Conservation (phyloP, 2,888 invertebrate species). For the Sinhomidia bicolor region DNA sequence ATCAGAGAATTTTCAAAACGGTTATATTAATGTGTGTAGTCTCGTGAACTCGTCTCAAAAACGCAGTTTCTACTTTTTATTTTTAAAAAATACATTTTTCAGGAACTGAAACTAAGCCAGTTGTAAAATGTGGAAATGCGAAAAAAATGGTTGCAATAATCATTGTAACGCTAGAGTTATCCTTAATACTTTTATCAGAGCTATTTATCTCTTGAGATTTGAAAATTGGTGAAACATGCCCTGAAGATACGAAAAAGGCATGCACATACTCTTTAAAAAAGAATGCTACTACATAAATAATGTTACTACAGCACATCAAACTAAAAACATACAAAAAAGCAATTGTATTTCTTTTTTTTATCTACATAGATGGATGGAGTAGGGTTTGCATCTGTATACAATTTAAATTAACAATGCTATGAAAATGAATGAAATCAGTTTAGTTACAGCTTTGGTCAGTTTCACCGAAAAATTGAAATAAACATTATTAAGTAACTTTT, state of each 20-base stretch:
- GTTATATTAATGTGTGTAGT: not conserved
- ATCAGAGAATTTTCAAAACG: not conserved
- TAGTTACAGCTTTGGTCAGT: constrained; percentile 59
- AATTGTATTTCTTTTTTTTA: too few species aligned
- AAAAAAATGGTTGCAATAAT: not conserved
- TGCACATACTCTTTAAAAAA: too few species aligned
- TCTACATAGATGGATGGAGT: not conserved
- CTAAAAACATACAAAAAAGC: too few species aligned
- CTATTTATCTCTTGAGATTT: constrained; percentile 49
- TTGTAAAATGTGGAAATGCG: not conserved
- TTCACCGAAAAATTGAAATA: constrained; percentile 61
- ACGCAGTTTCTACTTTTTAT: not conserved
- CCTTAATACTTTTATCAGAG: constrained; percentile 30
- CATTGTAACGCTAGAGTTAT: constrained; percentile 51
- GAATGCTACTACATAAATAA: too few species aligned
- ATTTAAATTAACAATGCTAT: not conserved
- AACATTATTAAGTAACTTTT: not conserved
- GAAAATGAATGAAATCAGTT: constrained; percentile 17
- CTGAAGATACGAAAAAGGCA: constrained; percentile 23
- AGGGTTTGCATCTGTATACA: too few species aligned
- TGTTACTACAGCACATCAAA: too few species aligned
- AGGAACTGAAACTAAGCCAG: not conserved
- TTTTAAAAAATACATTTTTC: not conserved
- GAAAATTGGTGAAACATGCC: constrained; percentile 35
- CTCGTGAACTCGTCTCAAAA: not conserved